Conservation (phyloP, 2,888 invertebrate genomes). For the Drosophila buzzatii region DNA sequence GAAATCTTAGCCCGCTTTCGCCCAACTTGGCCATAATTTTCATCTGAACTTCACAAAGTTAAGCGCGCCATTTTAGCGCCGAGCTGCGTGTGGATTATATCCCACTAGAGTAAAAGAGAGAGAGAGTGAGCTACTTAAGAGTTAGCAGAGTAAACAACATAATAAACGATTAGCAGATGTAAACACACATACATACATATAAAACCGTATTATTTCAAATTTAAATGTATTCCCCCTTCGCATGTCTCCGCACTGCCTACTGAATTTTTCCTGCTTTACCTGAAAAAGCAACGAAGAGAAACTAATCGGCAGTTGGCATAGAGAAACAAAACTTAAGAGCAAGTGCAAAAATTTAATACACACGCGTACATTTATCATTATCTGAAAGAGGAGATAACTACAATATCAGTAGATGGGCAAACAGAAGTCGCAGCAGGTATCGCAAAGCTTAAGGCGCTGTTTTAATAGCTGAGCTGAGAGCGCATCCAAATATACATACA, state of each 20-base stretch:
- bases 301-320: background rate
- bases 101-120: background rate
- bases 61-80: conserved; percentile 23
- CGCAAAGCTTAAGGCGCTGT: background rate
- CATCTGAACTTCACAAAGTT: conserved; percentile 40
- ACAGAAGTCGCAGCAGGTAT: background rate
- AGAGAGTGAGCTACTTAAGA: background rate
- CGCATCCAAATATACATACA: background rate
- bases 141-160: background rate
- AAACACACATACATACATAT: background rate
- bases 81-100: conserved; percentile 19
- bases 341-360: background rate
- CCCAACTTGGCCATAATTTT: conserved; percentile 29
- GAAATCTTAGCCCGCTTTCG: conserved; percentile 4
- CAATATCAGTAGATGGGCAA: background rate
- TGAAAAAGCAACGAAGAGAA: background rate
- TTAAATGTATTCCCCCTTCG: background rate
- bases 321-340: background rate
- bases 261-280: background rate
- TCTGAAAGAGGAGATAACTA: background rate
- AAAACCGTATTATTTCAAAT: background rate
- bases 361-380: no score
- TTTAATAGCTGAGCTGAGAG: background rate
- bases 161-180: background rate
- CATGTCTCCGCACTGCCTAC: background rate